Evolutionary conservation across 2,797 vertebrate genomes (phyloP).

Genomic region (Ptychobarbus kaznakovi): DNA sequence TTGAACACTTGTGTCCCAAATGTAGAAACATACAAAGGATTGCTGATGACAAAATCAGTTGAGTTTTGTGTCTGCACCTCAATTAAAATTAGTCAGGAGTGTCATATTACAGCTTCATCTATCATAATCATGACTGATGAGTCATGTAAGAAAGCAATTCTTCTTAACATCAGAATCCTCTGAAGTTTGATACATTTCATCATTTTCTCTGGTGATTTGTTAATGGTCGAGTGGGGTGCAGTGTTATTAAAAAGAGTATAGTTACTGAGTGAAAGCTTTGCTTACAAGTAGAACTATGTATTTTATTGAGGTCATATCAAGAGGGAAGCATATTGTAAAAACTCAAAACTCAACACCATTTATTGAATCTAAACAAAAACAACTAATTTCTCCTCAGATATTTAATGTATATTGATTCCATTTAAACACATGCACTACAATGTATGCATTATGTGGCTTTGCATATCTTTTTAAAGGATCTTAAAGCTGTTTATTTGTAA

Average conservation of each 20-base stretch:
- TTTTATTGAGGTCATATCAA: neutral
- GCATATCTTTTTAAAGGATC: neutral
- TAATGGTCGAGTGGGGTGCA: neutral
- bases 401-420: neutral
- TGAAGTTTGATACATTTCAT: conserved; percentile 39
- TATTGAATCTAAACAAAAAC: neutral
- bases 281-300: neutral
- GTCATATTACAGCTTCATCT: conserved; percentile 45
- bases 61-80: conserved; percentile 51
- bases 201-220: conserved; percentile 26
- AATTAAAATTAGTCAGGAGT: conserved; percentile 55
- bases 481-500: neutral
- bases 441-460: neutral
- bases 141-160: conserved; percentile 56
- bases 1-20: conserved; percentile 39
- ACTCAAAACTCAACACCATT: neutral
- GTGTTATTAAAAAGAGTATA: neutral
- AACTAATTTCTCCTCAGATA: neutral
- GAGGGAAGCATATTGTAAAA: neutral
- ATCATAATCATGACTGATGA: conserved; percentile 42
- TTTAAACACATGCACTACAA: neutral
- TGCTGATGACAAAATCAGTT: conserved; percentile 54
- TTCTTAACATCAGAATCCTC: conserved; percentile 35
- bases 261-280: neutral
- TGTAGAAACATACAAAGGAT: conserved; percentile 38